Evolutionary conservation across 1,140 invertebrate genomes (phyloP).

Genomic region (Drosophila equinoxialis): DNA sequence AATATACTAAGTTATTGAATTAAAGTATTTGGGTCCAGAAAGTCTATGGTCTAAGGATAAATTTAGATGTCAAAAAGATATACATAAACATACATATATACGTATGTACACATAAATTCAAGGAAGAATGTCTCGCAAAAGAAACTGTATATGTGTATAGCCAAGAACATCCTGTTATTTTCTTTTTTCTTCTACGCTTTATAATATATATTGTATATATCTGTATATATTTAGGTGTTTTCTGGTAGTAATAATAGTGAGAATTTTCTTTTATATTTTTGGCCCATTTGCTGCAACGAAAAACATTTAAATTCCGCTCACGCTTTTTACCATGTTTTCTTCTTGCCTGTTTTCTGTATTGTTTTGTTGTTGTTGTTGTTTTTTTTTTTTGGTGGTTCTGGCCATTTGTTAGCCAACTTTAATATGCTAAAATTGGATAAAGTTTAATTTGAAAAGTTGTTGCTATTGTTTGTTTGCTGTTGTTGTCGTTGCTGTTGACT

Average conservation of each 20-base stretch:
- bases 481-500: constrained; percentile 24
- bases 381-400: constrained; percentile 18
- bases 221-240: not conserved
- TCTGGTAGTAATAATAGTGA: not conserved
- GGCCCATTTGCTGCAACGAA: not conserved
- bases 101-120: too few relatives aligned
- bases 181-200: too few relatives aligned
- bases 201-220: not conserved
- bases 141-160: too few relatives aligned
- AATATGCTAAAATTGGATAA: constrained; percentile 77
- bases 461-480: constrained; percentile 67
- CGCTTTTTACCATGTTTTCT: constrained; percentile 46
- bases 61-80: too few relatives aligned
- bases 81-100: too few relatives aligned
- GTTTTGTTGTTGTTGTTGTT: constrained; percentile 15
- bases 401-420: constrained; percentile 63
- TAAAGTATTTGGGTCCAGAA: too few relatives aligned
- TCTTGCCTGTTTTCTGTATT: constrained; percentile 31
- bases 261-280: not conserved
- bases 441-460: constrained; percentile 81
- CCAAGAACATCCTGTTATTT: too few relatives aligned
- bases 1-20: too few relatives aligned
- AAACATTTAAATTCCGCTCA: constrained; percentile 41
- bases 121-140: too few relatives aligned
- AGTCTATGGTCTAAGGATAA: too few relatives aligned